Evolutionary conservation across 2,797 vertebrate species (phyloP).

Genomic region (Anableps anableps): DNA sequence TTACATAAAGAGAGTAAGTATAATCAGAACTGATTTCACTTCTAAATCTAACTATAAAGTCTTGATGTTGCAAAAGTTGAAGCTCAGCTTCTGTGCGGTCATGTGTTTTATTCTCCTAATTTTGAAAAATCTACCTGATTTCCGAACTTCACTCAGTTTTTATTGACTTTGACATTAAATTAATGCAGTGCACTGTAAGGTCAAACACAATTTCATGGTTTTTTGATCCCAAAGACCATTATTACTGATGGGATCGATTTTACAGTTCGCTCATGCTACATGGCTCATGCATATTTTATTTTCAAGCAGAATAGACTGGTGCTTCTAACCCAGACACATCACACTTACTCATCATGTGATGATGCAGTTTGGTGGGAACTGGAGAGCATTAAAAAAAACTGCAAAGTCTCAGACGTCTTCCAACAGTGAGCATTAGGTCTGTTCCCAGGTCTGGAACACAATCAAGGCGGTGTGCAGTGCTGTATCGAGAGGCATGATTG

Average conservation of each 20-base stretch:
- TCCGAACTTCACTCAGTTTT: neutral
- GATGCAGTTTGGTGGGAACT: neutral
- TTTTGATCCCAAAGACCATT: slow-evolving; percentile 19
- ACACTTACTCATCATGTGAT: neutral
- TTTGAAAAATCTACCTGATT: neutral
- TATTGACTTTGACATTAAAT: slow-evolving; percentile 16
- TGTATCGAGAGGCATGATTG: slow-evolving; percentile 9
- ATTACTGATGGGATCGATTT: neutral
- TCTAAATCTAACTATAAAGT: neutral
- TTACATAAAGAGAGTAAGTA: slow-evolving; percentile 2
- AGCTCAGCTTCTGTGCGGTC: neutral
- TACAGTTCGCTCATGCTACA: neutral
- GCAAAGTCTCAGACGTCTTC: neutral
- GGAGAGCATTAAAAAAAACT: neutral
- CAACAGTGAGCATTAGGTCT: neutral
- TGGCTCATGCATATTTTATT: slow-evolving; percentile 1
- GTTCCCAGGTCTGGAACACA: neutral
- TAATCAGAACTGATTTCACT: slow-evolving; percentile 12
- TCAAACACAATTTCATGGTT: slow-evolving; percentile 26
- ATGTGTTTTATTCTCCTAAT: neutral
- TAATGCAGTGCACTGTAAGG: slow-evolving; percentile 4
- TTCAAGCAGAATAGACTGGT: neutral
- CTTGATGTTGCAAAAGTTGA: neutral
- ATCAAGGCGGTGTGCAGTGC: neutral
- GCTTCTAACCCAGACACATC: neutral